Evolutionary conservation across 2,113 vertebrate species (phyloP), one percentile per base, ranked within the genome.

Genomic region (Herpetotheres cachinnans): DNA sequence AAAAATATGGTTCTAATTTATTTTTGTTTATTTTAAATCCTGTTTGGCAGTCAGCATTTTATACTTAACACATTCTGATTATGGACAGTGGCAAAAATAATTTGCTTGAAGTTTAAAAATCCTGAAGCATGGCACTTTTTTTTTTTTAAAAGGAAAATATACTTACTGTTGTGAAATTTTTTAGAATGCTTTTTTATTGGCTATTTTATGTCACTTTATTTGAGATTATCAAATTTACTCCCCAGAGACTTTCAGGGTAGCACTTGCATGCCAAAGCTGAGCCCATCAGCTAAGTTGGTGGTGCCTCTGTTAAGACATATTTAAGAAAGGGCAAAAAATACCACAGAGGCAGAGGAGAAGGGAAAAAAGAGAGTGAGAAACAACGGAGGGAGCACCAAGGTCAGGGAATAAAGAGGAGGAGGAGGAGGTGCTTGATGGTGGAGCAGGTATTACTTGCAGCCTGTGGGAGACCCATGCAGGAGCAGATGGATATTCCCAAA

Each of bases 1-100:
- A 78, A 91, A 94, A 96, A 82, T 89, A 59, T 18, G n/a, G 44
- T 66, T 90, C 58, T 85, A 46, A 58, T 92, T 80, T 90, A 70
- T 65, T 74, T 93, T 61, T 80, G 34, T 87, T 92, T 90, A 55
- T 78, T 92, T 90, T 58, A 82, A 90, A 86, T 77, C 58, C 19
- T 65, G 21, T 40, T 61, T 95, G 74, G 49, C 58, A 86, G 67
- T 77, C 71, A 65, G 5, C 4, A 8, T 24, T 82, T 46, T 27
- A 22, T 74, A 36, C 29, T 70, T 72, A 32, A 5, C 7, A 40
- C 30, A 11, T 87, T 85, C 49, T 82, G 61, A 65, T 54, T 85
- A n/a, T n/a, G 22, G 34, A 52, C 36, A 52, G 40, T 67, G 47
- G 42, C 61, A 91, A 90, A 95, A 80, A 7, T 50, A 78, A 81